Conservation (phyloP, 2,797 vertebrate genomes). For the Gobio occitaniae region DNA sequence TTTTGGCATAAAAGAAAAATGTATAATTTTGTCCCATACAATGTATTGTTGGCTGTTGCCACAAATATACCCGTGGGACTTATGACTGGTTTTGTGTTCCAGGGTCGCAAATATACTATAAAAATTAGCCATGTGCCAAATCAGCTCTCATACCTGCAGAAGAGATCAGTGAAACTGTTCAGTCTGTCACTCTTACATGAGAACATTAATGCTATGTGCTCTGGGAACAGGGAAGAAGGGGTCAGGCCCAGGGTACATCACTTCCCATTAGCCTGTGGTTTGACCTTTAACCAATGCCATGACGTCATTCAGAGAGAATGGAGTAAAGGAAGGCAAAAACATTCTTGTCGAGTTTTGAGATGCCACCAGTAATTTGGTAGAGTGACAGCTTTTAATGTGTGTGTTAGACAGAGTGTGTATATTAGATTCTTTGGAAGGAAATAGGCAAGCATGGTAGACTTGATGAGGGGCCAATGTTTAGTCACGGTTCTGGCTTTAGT, state of each 20-base stretch:
- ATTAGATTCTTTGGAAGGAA: slow-evolving; percentile 13
- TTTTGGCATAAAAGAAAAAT: too few species aligned
- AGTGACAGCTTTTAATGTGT: slow-evolving; percentile 38
- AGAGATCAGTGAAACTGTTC: not conserved
- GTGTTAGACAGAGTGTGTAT: slow-evolving; percentile 41
- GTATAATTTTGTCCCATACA: too few species aligned
- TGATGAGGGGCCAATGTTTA: slow-evolving; percentile 58
- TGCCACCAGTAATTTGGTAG: slow-evolving; percentile 57
- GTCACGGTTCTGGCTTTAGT: slow-evolving; percentile 56
- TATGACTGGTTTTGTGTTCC: too few species aligned
- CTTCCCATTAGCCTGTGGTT: slow-evolving; percentile 63
- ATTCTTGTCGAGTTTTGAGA: slow-evolving; percentile 64
- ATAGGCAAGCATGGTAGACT: slow-evolving; percentile 19
- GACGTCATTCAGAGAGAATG: not conserved
- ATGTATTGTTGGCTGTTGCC: too few species aligned
- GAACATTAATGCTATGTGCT: slow-evolving; percentile 60
- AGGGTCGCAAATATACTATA: not conserved
- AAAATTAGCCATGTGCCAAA: not conserved
- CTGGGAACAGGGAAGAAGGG: slow-evolving; percentile 59
- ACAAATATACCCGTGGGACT: too few species aligned
- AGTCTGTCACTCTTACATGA: slow-evolving; percentile 27
- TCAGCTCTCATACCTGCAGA: not conserved
- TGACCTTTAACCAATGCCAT: slow-evolving; percentile 50
- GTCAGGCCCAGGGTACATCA: slow-evolving; percentile 69
- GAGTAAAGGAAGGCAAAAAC: slow-evolving; percentile 60